Evolutionary conservation across 2,113 vertebrate species (phyloP).

Genomic region (rat (Rattus norvegicus)): GRCr8 NC_086039.1:155545501-155546000

Average conservation of each 20-base stretch:
- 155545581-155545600: neutral
- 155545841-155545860: neutral
- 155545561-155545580: slow-evolving; percentile 36
- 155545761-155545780: neutral
- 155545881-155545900: neutral
- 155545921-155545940: neutral
- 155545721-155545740: neutral
- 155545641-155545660: neutral
- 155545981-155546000: neutral
- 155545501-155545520: neutral
- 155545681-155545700: neutral
- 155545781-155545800: neutral
- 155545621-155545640: slow-evolving; percentile 1
- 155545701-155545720: neutral
- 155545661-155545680: neutral
- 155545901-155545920: neutral
- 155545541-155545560: slow-evolving; percentile 7
- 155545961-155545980: neutral
- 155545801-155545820: neutral
- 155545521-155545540: slow-evolving; percentile 41
- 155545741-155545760: neutral
- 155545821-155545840: neutral
- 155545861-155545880: neutral
- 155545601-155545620: slow-evolving; percentile 1
- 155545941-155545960: neutral